Conservation (phyloP, 92 coral and sea anemone genomes). For the Epizoanthus stellaris region DNA sequence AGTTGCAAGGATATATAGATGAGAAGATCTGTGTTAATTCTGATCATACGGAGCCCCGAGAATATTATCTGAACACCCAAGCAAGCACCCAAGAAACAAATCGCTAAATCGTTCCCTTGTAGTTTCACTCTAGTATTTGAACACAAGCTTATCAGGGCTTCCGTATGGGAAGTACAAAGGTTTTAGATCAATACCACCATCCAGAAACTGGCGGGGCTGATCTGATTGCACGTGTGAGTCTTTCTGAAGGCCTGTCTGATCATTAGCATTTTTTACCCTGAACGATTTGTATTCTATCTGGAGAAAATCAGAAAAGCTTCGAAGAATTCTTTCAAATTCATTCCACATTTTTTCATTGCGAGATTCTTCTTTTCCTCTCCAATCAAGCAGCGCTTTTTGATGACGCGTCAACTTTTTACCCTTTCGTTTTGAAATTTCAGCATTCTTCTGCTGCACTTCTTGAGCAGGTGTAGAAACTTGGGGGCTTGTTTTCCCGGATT, state of each 20-base stretch:
- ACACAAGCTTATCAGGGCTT: slow-evolving; percentile 54
- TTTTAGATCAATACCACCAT: background rate
- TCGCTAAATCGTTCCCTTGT: too few relatives aligned
- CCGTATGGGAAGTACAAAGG: slow-evolving; percentile 77
- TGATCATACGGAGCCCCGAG: too few relatives aligned
- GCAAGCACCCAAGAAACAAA: too few relatives aligned
- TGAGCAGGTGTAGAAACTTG: too few relatives aligned
- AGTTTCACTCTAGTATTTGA: slow-evolving; percentile 14
- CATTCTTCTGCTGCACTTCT: too few relatives aligned
- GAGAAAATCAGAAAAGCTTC: slow-evolving; percentile 61
- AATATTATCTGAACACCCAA: too few relatives aligned
- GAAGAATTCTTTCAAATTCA: slow-evolving; percentile 79
- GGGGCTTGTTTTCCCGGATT: background rate
- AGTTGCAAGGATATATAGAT: too few relatives aligned
- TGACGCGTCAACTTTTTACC: background rate
- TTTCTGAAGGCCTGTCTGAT: background rate
- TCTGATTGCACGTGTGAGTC: background rate
- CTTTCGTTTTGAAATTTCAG: background rate
- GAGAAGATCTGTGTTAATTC: too few relatives aligned
- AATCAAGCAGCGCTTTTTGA: slow-evolving; percentile 15
- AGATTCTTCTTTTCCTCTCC: slow-evolving; percentile 19
- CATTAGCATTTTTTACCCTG: background rate
- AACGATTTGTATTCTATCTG: slow-evolving; percentile 61
- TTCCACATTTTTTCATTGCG: slow-evolving; percentile 63
- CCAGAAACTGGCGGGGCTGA: background rate